phyloP scores from a whole-genome alignment of 2,113 vertebrate genomes.

The Tauraco erythrolophus region DNA sequence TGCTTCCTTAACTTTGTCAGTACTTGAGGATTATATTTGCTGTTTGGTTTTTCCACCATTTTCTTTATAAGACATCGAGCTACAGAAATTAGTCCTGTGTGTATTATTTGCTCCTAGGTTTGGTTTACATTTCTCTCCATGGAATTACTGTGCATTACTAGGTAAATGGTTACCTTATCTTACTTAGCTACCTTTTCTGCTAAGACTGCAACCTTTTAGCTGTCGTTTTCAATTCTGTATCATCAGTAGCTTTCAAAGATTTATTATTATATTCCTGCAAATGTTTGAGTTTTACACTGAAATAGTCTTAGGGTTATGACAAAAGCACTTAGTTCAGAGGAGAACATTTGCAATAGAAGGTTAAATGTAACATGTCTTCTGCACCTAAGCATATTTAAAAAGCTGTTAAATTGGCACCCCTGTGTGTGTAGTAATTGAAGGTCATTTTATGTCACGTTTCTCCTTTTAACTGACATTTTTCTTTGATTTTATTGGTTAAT shows the following conservation, averaged over 20 bases:
- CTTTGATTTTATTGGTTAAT: not conserved
- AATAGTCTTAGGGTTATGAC: conserved; percentile 29
- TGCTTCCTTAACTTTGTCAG: not conserved
- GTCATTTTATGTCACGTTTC: conserved; percentile 20
- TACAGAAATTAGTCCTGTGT: not conserved
- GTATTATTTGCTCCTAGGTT: not conserved
- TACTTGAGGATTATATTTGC: not conserved
- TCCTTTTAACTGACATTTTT: not conserved
- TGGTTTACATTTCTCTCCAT: not conserved
- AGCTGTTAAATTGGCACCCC: conserved; percentile 51
- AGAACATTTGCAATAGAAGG: conserved; percentile 20
- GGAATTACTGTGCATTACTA: not conserved
- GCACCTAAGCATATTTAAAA: conserved; percentile 23
- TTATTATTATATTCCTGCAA: conserved; percentile 55
- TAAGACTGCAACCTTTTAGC: not conserved
- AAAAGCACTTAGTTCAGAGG: not conserved
- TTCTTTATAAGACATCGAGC: not conserved
- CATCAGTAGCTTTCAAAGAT: conserved; percentile 31
- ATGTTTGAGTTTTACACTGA: conserved; percentile 37
- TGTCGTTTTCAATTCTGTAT: conserved; percentile 16
- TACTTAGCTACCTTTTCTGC: not conserved
- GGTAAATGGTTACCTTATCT: not conserved
- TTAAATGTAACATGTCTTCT: conserved; percentile 37
- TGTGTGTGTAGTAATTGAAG: conserved; percentile 35
- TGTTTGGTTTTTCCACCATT: not conserved